These are phyloP conservation scores for Plutomurus gul DNA, from an alignment of 1,140 invertebrate species.

Conservation along the genomic window DNA sequence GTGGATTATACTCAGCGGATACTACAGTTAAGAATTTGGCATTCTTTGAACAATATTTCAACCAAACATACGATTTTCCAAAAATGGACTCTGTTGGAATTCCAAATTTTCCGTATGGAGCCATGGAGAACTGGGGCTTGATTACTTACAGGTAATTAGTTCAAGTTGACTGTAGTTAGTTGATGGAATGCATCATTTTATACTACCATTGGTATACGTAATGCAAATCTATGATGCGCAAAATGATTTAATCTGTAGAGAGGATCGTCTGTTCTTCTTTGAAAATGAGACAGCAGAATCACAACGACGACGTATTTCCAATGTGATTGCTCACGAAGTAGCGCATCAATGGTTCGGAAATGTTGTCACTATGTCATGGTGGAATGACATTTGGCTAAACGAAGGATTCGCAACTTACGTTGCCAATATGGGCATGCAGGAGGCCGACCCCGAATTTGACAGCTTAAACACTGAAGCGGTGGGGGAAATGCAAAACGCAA, in stretches of 20 bases:
- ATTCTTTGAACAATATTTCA: slow-evolving; percentile 40
- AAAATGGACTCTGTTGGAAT: slow-evolving; percentile 47
- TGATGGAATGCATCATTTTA: not conserved
- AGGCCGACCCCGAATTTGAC: not conserved
- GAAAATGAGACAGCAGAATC: slow-evolving; percentile 2
- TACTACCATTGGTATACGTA: not conserved
- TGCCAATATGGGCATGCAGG: not conserved
- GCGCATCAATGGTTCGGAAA: slow-evolving; percentile 37
- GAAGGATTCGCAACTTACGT: not conserved
- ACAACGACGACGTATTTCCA: not conserved
- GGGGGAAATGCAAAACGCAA: not conserved
- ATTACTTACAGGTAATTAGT: slow-evolving; percentile 41
- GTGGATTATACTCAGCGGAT: slow-evolving; percentile 22
- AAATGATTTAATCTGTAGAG: not conserved
- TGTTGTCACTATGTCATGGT: not conserved
- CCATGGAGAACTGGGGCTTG: slow-evolving; percentile 41
- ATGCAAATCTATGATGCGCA: not conserved
- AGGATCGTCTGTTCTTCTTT: not conserved
- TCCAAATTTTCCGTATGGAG: slow-evolving; percentile 33
- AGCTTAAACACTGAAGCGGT: not conserved
- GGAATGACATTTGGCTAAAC: slow-evolving; percentile 24
- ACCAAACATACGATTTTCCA: slow-evolving; percentile 33
- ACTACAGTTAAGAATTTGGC: slow-evolving; percentile 22
- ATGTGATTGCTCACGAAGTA: slow-evolving; percentile 21
- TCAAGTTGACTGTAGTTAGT: not conserved